Evolutionary conservation across 2,888 invertebrate genomes (phyloP).

Genomic region (Tholera decimalis): DNA sequence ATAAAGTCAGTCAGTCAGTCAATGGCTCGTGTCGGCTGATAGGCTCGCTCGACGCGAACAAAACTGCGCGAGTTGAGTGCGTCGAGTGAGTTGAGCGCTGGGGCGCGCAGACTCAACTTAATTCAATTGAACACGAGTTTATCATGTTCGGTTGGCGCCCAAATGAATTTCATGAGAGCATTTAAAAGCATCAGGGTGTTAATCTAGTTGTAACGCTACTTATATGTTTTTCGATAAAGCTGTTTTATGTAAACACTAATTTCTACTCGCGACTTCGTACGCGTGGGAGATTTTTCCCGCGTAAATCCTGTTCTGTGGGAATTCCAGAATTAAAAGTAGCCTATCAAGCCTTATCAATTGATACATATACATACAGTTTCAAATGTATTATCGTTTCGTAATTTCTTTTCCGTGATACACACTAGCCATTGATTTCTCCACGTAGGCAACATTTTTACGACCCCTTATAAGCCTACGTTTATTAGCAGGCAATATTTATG

Average conservation of each 20-base stretch:
- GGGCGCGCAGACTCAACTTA: constrained; percentile 55
- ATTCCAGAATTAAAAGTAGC: too few relatives aligned
- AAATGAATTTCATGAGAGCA: constrained; percentile 61
- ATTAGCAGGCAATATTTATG: constrained; percentile 72
- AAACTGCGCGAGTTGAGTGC: constrained; percentile 42
- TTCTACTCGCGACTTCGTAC: too few relatives aligned
- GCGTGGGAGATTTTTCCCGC: too few relatives aligned
- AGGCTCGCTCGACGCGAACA: constrained; percentile 34
- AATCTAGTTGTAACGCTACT: constrained; percentile 55
- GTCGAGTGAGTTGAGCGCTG: constrained; percentile 36
- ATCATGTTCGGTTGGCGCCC: constrained; percentile 59
- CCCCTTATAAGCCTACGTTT: constrained; percentile 58
- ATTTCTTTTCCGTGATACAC: not conserved
- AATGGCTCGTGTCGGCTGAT: constrained; percentile 48
- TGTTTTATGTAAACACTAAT: constrained; percentile 6
- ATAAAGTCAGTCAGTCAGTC: constrained; percentile 33
- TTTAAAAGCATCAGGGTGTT: constrained; percentile 59
- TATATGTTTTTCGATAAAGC: constrained; percentile 38
- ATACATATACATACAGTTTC: too few relatives aligned
- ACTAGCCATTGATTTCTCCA: constrained; percentile 21
- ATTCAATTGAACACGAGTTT: constrained; percentile 66
- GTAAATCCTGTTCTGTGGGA: too few relatives aligned
- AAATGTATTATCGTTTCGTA: too few relatives aligned
- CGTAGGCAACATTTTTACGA: constrained; percentile 33
- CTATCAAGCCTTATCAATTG: too few relatives aligned